Evolutionary conservation across 2,888 invertebrate species (phyloP).

Genomic region (Conomelus anceps): DNA sequence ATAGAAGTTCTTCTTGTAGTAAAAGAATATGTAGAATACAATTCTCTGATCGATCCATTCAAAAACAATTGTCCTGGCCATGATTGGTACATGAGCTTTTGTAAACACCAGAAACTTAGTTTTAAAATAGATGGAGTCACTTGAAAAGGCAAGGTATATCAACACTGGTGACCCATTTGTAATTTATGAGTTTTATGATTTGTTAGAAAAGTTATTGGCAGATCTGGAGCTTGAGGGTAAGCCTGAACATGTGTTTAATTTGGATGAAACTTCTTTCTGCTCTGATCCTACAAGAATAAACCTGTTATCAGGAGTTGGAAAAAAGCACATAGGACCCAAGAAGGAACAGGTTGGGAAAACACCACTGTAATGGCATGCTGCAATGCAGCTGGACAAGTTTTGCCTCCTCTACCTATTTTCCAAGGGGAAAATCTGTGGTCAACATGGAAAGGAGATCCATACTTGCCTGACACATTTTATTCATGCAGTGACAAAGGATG

Average conservation of each 20-base stretch:
- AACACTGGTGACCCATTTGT: slow-evolving; percentile 32
- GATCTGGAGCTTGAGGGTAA: slow-evolving; percentile 33
- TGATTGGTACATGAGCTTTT: too few species aligned
- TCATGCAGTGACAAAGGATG: slow-evolving; percentile 37
- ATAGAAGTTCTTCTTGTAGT: too few species aligned
- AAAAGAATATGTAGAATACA: too few species aligned
- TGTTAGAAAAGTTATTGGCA: slow-evolving; percentile 22
- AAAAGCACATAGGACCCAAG: slow-evolving; percentile 13
- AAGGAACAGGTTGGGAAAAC: slow-evolving; percentile 17
- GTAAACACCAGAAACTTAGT: not conserved
- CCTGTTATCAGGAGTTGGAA: slow-evolving; percentile 35
- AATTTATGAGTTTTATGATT: slow-evolving; percentile 34
- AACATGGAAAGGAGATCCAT: slow-evolving; percentile 36
- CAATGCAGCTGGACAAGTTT: slow-evolving; percentile 34
- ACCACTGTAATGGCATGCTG: slow-evolving; percentile 15
- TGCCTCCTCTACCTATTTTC: slow-evolving; percentile 38
- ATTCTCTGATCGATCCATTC: too few species aligned
- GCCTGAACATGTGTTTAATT: slow-evolving; percentile 34
- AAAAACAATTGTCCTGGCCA: too few species aligned
- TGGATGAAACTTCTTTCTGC: slow-evolving; percentile 34
- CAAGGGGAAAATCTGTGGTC: slow-evolving; percentile 40
- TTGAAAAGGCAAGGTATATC: not conserved
- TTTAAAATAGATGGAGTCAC: slow-evolving; percentile 7
- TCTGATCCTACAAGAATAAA: slow-evolving; percentile 28
- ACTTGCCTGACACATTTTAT: slow-evolving; percentile 35